phyloP scores from a whole-genome alignment of 2,888 invertebrate genomes.

The Harmothoe impar region DNA sequence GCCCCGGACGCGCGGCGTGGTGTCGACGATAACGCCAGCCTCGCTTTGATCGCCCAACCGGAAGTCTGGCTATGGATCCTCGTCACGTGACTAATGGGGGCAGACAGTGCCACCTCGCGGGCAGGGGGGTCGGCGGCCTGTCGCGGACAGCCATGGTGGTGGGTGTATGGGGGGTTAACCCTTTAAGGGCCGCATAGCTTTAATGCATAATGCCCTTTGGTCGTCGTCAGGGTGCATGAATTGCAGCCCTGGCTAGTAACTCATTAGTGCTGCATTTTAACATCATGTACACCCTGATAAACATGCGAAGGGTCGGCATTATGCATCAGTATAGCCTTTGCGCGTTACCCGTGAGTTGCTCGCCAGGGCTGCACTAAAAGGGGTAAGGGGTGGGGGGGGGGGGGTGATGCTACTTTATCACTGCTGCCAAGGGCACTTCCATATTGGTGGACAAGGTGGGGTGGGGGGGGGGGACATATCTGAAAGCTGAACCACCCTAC shows the following conservation, averaged over 20 bases:
- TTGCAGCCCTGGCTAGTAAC: too few relatives aligned
- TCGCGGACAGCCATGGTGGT: not conserved
- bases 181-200: too few relatives aligned
- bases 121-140: slow-evolving; percentile 1
- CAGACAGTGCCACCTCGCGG: not conserved
- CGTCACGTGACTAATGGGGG: slow-evolving; percentile 59
- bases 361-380: too few relatives aligned
- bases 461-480: not conserved
- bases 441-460: not conserved
- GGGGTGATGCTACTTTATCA: slow-evolving; percentile 12
- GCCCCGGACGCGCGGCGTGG: slow-evolving; percentile 48
- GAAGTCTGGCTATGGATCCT: slow-evolving; percentile 36
- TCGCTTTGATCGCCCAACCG: slow-evolving; percentile 58
- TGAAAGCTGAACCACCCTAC: not conserved
- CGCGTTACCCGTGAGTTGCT: too few relatives aligned
- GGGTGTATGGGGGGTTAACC: not conserved
- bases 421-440: not conserved
- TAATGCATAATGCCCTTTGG: too few relatives aligned
- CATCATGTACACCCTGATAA: too few relatives aligned
- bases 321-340: too few relatives aligned
- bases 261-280: too few relatives aligned
- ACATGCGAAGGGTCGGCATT: too few relatives aligned
- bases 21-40: slow-evolving; percentile 56
- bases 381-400: slow-evolving; percentile 33
- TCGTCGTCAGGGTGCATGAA: too few relatives aligned